Percentiles rank a stretch among this genome's conserved stretches.
Evolutionary conservation across 2,888 invertebrate genomes (phyloP).

Genomic region (Megamerina dolium): DNA sequence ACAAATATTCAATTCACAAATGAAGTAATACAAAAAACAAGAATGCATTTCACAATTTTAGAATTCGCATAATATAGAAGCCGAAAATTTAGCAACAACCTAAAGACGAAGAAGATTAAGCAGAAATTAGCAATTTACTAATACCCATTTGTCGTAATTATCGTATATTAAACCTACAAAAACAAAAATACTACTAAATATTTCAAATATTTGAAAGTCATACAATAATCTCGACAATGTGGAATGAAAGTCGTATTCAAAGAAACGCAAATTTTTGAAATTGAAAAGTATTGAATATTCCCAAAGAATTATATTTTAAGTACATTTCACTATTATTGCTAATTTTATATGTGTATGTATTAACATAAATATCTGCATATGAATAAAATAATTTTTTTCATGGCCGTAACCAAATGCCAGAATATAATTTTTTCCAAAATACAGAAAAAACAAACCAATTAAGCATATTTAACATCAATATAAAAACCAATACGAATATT

Average conservation of each 20-base stretch:
- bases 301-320: slow-evolving; percentile 22
- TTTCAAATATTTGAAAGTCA: slow-evolving; percentile 25
- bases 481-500: too few relatives aligned
- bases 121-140: slow-evolving; percentile 36
- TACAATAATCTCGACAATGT: too few relatives aligned
- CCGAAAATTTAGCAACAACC: slow-evolving; percentile 9
- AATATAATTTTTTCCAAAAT: too few relatives aligned
- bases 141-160: too few relatives aligned
- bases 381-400: too few relatives aligned
- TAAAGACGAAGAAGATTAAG: slow-evolving; percentile 12
- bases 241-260: too few relatives aligned
- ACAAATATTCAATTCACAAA: slow-evolving; percentile 11
- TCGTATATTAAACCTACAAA: slow-evolving; percentile 26
- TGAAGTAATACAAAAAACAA: slow-evolving; percentile 19
- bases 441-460: too few relatives aligned
- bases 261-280: slow-evolving; percentile 1
- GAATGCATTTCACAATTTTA: slow-evolving; percentile 41
- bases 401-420: too few relatives aligned
- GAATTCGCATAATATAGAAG: slow-evolving; percentile 30
- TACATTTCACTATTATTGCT: slow-evolving; percentile 10
- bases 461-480: too few relatives aligned
- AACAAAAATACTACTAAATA: too few relatives aligned
- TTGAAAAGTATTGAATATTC: slow-evolving; percentile 10
- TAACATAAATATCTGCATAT: too few relatives aligned
- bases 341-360: background rate